Conservation (phyloP, 2,113 vertebrate genomes). For the Emydura subglobosa region DNA sequence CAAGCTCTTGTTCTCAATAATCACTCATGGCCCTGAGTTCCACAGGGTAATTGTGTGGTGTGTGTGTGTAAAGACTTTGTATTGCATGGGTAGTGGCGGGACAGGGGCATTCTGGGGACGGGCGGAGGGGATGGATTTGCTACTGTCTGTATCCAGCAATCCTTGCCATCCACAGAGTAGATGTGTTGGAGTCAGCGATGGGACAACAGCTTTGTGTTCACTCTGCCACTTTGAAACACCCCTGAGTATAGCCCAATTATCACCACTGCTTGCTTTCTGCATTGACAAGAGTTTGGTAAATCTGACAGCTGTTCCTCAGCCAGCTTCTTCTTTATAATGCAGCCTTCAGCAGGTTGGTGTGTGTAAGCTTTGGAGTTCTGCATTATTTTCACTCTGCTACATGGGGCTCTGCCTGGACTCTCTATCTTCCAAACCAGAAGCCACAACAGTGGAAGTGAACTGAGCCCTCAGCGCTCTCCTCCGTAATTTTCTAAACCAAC, state of each 20-base stretch:
- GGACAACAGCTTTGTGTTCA: neutral
- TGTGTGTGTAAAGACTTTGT: neutral
- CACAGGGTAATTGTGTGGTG: neutral
- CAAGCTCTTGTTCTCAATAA: neutral
- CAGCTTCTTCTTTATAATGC: neutral
- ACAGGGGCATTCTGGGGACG: neutral
- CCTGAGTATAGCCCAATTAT: neutral
- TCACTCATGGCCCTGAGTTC: neutral
- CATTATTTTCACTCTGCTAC: constrained; percentile 25
- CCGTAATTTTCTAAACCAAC: constrained; percentile 35
- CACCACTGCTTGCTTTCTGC: neutral
- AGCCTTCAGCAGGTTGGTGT: neutral
- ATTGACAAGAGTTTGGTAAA: neutral
- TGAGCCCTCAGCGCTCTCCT: constrained; percentile 13
- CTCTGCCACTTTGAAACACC: neutral
- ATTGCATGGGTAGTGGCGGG: neutral
- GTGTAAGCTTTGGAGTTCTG: neutral
- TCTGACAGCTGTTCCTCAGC: neutral
- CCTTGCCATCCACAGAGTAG: neutral
- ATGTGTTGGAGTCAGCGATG: neutral
- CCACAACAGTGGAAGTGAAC: neutral
- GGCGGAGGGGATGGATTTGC: neutral
- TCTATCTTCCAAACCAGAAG: constrained; percentile 18
- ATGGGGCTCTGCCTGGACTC: neutral
- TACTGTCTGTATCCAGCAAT: neutral